A percentile compares a stretch with the other conserved stretches of the same genome.
Conservation (phyloP, 2,888 invertebrate species). For the Megamerina dolium region DNA sequence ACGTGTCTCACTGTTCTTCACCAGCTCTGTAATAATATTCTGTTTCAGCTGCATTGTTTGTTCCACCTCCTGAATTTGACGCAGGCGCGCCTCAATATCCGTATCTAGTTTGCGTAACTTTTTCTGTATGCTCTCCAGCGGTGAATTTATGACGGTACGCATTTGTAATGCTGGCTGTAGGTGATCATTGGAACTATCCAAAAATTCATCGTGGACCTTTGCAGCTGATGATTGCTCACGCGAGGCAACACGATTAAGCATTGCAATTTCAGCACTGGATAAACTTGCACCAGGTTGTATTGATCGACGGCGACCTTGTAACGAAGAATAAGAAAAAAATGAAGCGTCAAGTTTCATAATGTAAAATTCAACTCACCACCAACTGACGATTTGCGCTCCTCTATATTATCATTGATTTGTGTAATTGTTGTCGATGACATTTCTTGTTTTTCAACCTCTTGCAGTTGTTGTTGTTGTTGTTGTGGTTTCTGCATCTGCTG, state of each 20-base stretch:
- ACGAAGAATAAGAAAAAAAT: not conserved
- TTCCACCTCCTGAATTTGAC: slow-evolving; percentile 65
- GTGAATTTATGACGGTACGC: slow-evolving; percentile 33
- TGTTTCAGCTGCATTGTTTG: slow-evolving; percentile 67
- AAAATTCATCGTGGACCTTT: slow-evolving; percentile 35
- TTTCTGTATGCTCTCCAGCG: slow-evolving; percentile 41
- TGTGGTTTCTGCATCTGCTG: slow-evolving; percentile 25
- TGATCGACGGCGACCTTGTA: slow-evolving; percentile 51
- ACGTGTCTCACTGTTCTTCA: slow-evolving; percentile 55
- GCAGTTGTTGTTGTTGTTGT: too few species aligned
- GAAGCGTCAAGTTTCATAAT: not conserved
- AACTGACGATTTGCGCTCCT: slow-evolving; percentile 29
- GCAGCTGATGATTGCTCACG: slow-evolving; percentile 28
- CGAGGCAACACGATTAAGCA: slow-evolving; percentile 56
- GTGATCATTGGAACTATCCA: slow-evolving; percentile 38
- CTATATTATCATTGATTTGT: too few species aligned
- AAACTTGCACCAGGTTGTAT: slow-evolving; percentile 59
- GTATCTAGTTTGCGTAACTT: slow-evolving; percentile 43
- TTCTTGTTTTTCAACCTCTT: slow-evolving; percentile 24
- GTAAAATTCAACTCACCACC: slow-evolving; percentile 23
- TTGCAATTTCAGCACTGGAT: slow-evolving; percentile 56
- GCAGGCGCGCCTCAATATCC: slow-evolving; percentile 62
- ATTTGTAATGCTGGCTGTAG: slow-evolving; percentile 26
- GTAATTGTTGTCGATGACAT: too few species aligned
- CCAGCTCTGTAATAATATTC: slow-evolving; percentile 64